Conservation (phyloP, 1,140 invertebrate genomes). For the Eueides isabella region DNA sequence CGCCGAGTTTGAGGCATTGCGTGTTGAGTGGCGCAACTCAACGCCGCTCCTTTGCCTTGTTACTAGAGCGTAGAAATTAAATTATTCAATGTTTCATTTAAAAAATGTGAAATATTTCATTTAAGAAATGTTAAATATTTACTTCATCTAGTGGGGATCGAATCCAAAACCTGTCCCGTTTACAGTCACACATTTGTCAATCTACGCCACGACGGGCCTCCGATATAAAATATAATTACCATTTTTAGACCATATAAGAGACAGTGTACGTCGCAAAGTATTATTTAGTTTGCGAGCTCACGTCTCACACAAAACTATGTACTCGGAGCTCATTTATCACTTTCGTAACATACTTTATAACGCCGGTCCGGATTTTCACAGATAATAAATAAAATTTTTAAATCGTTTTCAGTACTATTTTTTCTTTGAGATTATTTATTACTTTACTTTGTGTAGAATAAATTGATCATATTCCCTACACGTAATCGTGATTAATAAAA, state of each 20-base stretch:
- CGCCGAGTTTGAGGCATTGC: no score
- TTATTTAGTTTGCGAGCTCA: conserved; percentile 14
- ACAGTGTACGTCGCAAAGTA: not conserved
- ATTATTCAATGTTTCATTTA: no score
- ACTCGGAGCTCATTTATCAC: conserved; percentile 18
- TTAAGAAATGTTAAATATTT: no score
- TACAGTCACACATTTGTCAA: no score
- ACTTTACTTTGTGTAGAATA: not conserved
- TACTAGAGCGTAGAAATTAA: no score
- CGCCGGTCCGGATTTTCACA: not conserved
- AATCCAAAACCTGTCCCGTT: no score
- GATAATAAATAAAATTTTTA: conserved; percentile 9
- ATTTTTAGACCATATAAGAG: conserved; percentile 6
- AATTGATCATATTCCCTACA: not conserved
- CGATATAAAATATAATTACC: not conserved
- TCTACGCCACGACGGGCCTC: no score
- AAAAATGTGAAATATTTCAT: no score
- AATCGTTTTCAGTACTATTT: not conserved
- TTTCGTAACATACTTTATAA: conserved; percentile 15
- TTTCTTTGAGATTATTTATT: not conserved
- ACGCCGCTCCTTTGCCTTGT: no score
- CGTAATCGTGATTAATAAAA: no score
- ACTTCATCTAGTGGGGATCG: no score
- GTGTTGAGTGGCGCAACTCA: no score
- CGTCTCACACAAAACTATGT: conserved; percentile 18